Conservation (phyloP, 2,888 invertebrate genomes). For the Ypsolopha sequella region DNA sequence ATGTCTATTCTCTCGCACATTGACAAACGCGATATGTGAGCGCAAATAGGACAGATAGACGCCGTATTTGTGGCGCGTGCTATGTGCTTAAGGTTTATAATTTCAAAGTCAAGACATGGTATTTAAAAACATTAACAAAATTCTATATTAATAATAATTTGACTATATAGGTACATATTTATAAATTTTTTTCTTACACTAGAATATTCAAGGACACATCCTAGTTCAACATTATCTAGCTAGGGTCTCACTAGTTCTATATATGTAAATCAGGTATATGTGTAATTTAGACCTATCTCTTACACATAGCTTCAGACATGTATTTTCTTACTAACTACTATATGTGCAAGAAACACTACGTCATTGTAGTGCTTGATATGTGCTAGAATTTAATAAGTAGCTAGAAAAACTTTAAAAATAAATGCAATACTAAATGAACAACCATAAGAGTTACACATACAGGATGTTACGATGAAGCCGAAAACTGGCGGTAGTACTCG, state of each 20-base stretch:
- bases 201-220: neutral
- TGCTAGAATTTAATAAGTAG: slow-evolving; percentile 14
- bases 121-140: neutral
- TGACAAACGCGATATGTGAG: too few relatives aligned
- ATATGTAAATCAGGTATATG: slow-evolving; percentile 47
- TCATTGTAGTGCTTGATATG: slow-evolving; percentile 38
- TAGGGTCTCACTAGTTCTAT: slow-evolving; percentile 31
- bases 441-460: neutral
- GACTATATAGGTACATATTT: neutral
- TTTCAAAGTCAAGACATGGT: neutral
- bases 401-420: slow-evolving; percentile 6
- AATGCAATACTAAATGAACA: slow-evolving; percentile 11
- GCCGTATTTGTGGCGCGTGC: too few relatives aligned
- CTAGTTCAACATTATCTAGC: slow-evolving; percentile 11
- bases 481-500: too few relatives aligned
- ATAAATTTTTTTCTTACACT: neutral
- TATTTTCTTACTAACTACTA: slow-evolving; percentile 53
- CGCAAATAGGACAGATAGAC: too few relatives aligned
- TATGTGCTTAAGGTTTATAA: neutral
- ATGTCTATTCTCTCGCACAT: too few relatives aligned
- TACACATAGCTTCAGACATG: slow-evolving; percentile 75
- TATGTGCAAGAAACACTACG: slow-evolving; percentile 25
- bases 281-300: slow-evolving; percentile 30
- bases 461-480: too few relatives aligned
- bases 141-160: neutral